Evolutionary conservation across 2,797 vertebrate genomes (phyloP).

Genomic region (Cyclopterus lumpus): DNA sequence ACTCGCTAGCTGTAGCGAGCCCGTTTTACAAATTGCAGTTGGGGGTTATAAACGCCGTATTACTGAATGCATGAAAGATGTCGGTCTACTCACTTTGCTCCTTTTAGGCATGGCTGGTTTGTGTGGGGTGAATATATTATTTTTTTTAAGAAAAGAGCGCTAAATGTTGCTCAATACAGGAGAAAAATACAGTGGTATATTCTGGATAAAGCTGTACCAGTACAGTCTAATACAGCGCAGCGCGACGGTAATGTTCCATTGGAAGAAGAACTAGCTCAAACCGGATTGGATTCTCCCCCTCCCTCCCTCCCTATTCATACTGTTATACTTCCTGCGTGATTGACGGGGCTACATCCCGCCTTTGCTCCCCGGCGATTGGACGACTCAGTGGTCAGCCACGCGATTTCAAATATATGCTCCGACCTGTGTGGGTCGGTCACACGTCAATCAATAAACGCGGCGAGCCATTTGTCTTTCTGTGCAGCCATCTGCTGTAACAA

Average conservation of each 20-base stretch:
- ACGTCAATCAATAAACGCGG: slow-evolving; percentile 78
- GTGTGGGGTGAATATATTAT: slow-evolving; percentile 55
- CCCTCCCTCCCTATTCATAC: slow-evolving; percentile 84
- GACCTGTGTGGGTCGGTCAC: slow-evolving; percentile 76
- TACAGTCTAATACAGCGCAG: slow-evolving; percentile 80
- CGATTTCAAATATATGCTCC: slow-evolving; percentile 79
- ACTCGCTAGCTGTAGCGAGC: slow-evolving; percentile 27
- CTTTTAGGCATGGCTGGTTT: slow-evolving; percentile 86
- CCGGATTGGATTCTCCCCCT: slow-evolving; percentile 90
- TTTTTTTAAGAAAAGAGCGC: slow-evolving; percentile 44
- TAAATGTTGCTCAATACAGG: slow-evolving; percentile 43
- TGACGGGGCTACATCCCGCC: slow-evolving; percentile 70
- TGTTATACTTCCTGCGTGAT: slow-evolving; percentile 76
- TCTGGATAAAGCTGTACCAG: slow-evolving; percentile 78
- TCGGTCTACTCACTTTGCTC: slow-evolving; percentile 84
- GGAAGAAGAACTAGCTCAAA: slow-evolving; percentile 91
- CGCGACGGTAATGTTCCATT: slow-evolving; percentile 87
- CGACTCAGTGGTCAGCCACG: slow-evolving; percentile 45
- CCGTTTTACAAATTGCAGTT: slow-evolving; percentile 34
- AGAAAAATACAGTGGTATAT: slow-evolving; percentile 77
- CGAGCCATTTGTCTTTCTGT: slow-evolving; percentile 65
- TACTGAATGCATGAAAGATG: slow-evolving; percentile 64
- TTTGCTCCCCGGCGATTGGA: slow-evolving; percentile 77
- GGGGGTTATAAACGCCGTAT: slow-evolving; percentile 57
- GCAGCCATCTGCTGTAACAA: slow-evolving; percentile 63